Percentiles rank a stretch among this genome's conserved stretches.
These are phyloP conservation scores for Equus quagga DNA, from an alignment of 2,113 vertebrate species.

Conservation along the genomic window DNA sequence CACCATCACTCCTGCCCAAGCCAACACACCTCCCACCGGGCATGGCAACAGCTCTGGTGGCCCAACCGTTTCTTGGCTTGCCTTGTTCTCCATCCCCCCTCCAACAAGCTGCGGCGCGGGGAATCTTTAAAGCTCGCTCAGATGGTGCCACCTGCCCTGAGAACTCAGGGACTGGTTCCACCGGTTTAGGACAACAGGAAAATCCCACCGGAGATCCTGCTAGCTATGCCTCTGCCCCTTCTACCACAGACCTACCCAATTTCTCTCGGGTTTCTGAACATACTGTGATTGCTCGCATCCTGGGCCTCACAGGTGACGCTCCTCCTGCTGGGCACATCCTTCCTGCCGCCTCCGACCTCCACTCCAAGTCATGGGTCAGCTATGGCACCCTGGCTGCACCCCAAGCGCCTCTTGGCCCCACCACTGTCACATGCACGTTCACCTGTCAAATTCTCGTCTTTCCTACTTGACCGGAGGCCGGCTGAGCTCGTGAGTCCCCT, in stretches of 20 bases:
- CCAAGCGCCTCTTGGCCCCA: background rate
- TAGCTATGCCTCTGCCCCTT: background rate
- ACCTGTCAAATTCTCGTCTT: background rate
- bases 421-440: accelerated
- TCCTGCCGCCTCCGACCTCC: background rate
- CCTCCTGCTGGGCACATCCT: background rate
- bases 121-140: background rate
- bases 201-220: background rate
- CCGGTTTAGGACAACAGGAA: background rate
- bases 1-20: background rate
- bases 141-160: too few relatives aligned
- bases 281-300: background rate
- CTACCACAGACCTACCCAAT: background rate
- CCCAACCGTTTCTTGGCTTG: background rate
- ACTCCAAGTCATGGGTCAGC: background rate
- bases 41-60: background rate
- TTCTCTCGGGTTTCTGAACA: background rate
- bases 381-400: background rate
- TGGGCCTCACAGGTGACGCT: background rate
- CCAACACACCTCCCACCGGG: too few relatives aligned
- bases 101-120: background rate
- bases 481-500: background rate
- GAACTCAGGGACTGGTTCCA: background rate
- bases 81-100: background rate
- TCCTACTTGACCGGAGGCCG: background rate